Conservation (phyloP, 2,888 invertebrate species). For the Ophion costatus region DNA sequence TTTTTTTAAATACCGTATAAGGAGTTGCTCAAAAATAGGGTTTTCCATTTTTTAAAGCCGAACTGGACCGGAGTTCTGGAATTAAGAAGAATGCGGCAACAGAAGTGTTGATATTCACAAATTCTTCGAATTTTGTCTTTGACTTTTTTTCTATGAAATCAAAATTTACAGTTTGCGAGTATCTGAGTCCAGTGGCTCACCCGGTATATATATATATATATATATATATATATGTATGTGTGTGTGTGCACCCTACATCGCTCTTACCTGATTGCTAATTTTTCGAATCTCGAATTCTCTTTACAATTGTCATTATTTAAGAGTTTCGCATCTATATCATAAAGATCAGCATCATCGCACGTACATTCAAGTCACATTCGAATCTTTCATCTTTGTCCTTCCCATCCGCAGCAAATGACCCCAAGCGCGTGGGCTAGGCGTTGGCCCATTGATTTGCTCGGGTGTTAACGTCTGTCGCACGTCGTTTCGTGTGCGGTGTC, state of each 20-base stretch:
- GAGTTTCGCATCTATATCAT: conserved; percentile 56
- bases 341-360: conserved; percentile 12
- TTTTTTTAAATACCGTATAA: no score
- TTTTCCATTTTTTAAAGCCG: no score
- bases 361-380: conserved; percentile 7
- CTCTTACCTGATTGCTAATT: conserved; percentile 78
- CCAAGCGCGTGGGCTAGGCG: conserved; percentile 33
- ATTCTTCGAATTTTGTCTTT: neutral
- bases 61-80: neutral
- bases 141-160: neutral
- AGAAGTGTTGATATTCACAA: neutral
- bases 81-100: neutral
- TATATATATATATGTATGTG: neutral
- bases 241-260: conserved; percentile 39
- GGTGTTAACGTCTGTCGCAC: conserved; percentile 46
- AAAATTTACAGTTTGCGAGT: neutral
- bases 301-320: conserved; percentile 78
- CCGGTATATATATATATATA: neutral
- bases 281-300: conserved; percentile 76
- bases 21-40: no score
- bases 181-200: neutral
- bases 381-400: conserved; percentile 12
- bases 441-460: conserved; percentile 41
- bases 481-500: conserved; percentile 8
- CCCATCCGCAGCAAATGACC: conserved; percentile 6